These are phyloP conservation scores for Lichenostomus cassidix DNA, from an alignment of 2,113 vertebrate genomes.

Conservation along the genomic window DNA sequence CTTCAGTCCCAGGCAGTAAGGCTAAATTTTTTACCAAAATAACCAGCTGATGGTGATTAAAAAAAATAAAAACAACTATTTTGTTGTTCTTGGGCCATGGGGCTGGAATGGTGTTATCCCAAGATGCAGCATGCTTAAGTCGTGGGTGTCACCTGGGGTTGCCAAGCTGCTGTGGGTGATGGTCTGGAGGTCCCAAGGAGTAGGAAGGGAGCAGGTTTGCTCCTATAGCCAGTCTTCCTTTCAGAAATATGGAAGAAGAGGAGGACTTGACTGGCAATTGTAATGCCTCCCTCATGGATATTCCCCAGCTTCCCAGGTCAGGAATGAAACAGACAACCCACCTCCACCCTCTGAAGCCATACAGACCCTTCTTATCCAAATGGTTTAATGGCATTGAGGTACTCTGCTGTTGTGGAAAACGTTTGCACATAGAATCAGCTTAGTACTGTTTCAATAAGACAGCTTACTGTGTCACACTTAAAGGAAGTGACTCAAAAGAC, in stretches of 20 bases:
- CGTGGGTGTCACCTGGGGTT: not conserved
- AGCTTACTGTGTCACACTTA: not conserved
- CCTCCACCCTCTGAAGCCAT: not conserved
- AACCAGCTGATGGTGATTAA: not conserved
- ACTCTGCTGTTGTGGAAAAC: not conserved
- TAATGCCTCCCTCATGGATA: fast-evolving
- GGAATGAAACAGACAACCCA: not conserved
- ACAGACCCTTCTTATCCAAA: not conserved
- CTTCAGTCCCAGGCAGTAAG: not conserved
- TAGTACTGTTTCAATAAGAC: not conserved
- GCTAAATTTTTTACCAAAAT: not conserved
- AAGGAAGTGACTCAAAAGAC: conserved; percentile 5
- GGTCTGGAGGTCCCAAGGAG: not conserved
- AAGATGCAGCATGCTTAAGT: not conserved
- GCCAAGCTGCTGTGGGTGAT: not conserved
- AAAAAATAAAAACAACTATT: not conserved
- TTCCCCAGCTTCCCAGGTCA: not conserved
- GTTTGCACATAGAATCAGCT: not conserved
- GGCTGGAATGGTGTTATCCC: not conserved
- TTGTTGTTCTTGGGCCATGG: fast-evolving
- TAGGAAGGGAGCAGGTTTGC: not conserved
- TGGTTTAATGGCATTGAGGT: not conserved
- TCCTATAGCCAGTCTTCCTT: not conserved
- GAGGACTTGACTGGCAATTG: not conserved
- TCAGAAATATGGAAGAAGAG: not conserved